phyloP scores from a whole-genome alignment of 2,113 vertebrate genomes.

The Psittacus erithacus region DNA sequence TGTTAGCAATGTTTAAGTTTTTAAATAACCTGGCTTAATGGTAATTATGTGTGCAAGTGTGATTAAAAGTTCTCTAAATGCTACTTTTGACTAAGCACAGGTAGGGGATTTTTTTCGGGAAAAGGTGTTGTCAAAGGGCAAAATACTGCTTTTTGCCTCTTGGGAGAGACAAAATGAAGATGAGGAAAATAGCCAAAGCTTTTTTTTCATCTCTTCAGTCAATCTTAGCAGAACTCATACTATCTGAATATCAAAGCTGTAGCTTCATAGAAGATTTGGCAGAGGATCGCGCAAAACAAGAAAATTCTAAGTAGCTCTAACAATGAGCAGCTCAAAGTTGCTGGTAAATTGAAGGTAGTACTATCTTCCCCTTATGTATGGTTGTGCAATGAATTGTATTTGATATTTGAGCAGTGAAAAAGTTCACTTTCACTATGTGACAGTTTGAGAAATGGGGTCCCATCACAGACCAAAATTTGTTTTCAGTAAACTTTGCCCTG shows the following conservation, averaged over 20 bases:
- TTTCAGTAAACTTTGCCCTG: neutral
- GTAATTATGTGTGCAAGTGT: neutral
- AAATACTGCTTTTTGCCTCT: neutral
- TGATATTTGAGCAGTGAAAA: neutral
- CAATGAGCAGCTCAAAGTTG: neutral
- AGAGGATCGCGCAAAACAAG: neutral
- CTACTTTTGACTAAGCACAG: neutral
- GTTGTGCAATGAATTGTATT: neutral
- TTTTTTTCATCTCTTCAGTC: slow-evolving; percentile 23
- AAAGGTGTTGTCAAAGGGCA: neutral
- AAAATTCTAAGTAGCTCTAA: slow-evolving; percentile 20
- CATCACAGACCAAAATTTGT: neutral
- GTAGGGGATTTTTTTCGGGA: neutral
- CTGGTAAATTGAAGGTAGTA: neutral
- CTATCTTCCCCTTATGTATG: neutral
- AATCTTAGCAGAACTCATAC: neutral
- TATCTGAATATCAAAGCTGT: slow-evolving; percentile 32
- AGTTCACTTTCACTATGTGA: neutral
- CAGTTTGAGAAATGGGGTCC: neutral
- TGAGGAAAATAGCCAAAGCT: neutral
- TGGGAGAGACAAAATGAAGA: slow-evolving; percentile 11
- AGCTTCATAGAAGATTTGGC: neutral
- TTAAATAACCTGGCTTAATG: neutral
- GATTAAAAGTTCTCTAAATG: neutral
- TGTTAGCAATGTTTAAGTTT: neutral